Evolutionary conservation across 1,140 invertebrate species (phyloP).

Genomic region (Tetramorium simillimum): DNA sequence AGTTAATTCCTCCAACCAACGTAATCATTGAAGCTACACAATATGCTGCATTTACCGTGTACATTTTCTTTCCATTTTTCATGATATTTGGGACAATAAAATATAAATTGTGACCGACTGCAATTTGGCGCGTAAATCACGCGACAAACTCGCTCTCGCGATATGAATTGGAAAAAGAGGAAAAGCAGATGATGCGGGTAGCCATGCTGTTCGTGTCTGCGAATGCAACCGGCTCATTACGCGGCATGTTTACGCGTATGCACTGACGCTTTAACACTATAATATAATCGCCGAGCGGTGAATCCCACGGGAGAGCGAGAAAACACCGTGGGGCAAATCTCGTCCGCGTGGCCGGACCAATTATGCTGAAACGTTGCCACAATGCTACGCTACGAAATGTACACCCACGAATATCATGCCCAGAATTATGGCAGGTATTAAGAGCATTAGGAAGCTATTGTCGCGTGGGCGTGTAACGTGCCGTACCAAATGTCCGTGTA

Average conservation of each 20-base stretch:
- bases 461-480: conserved; percentile 51
- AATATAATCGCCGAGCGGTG: conserved; percentile 69
- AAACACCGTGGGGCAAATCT: conserved; percentile 61
- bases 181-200: conserved; percentile 12
- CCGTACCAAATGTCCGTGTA: conserved; percentile 66
- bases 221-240: conserved; percentile 51
- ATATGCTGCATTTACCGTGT: background rate
- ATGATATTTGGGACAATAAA: background rate
- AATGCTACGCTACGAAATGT: conserved; percentile 46
- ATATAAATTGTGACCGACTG: background rate
- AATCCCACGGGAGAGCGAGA: conserved; percentile 63
- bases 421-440: conserved; percentile 72
- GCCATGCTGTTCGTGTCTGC: conserved; percentile 16
- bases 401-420: conserved; percentile 38
- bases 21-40: background rate
- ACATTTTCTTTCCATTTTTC: background rate
- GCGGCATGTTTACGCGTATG: conserved; percentile 29
- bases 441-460: conserved; percentile 74
- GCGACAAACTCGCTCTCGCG: conserved; percentile 12
- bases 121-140: conserved; percentile 31
- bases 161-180: background rate
- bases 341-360: conserved; percentile 56
- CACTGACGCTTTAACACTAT: conserved; percentile 63
- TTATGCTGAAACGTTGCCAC: conserved; percentile 70
- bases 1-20: background rate